These are phyloP conservation scores for Apostichopus parvimensis DNA, from an alignment of 35 echinoderm and acorn worm species.

Conservation along the genomic window DNA sequence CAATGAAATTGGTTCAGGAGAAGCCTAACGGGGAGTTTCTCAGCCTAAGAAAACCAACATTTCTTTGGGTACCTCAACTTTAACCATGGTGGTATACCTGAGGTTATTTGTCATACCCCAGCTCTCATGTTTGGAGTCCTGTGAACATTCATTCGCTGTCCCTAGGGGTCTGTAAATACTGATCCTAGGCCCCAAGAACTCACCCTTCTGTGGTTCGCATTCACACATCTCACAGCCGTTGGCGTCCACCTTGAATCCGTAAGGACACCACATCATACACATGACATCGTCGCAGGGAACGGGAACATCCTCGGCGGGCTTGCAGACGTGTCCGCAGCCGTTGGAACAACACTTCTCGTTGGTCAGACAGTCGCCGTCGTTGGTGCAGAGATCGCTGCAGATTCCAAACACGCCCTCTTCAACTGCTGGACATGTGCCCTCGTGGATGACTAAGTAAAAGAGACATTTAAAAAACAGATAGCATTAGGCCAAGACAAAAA, in stretches of 20 bases:
- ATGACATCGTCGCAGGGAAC: slow-evolving; percentile 45
- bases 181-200: background rate
- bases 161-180: no score
- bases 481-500: background rate
- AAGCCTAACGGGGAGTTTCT: no score
- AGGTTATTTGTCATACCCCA: no score
- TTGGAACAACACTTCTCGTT: slow-evolving; percentile 69
- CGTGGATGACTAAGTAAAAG: slow-evolving; percentile 31
- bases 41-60: no score
- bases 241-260: slow-evolving; percentile 53
- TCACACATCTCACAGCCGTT: slow-evolving; percentile 67
- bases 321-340: slow-evolving; percentile 73
- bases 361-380: slow-evolving; percentile 45
- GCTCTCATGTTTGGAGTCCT: no score
- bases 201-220: slow-evolving; percentile 55
- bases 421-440: slow-evolving; percentile 58
- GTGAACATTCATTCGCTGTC: no score
- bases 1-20: no score
- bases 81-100: no score
- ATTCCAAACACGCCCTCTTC: slow-evolving; percentile 46
- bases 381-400: slow-evolving; percentile 59
- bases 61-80: no score
- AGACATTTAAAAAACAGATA: background rate
- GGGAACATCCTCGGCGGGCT: slow-evolving; percentile 30
- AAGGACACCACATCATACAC: slow-evolving; percentile 63